Percentiles rank a stretch among this genome's conserved stretches.
Evolutionary conservation across 2,797 vertebrate genomes (phyloP).

Genomic region (Clarias fuscus): DNA sequence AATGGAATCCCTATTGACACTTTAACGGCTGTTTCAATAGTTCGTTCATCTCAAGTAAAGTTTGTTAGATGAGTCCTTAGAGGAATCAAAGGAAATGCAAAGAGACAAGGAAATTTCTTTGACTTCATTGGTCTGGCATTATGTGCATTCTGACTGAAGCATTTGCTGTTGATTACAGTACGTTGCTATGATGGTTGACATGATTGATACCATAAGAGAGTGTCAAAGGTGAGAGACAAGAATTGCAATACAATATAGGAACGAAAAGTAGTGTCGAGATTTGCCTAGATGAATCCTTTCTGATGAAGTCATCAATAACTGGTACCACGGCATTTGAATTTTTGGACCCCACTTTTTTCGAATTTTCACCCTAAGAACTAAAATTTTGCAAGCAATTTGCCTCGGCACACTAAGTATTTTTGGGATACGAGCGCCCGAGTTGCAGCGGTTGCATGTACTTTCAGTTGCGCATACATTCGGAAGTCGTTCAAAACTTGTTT

Average conservation of each 20-base stretch:
- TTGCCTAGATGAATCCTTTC: not conserved
- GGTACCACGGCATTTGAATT: too few species aligned
- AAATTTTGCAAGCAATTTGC: too few species aligned
- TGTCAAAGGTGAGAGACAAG: not conserved
- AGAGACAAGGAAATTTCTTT: conserved; percentile 20
- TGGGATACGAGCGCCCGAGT: too few species aligned
- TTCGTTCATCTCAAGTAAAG: not conserved
- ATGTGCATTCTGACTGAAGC: not conserved
- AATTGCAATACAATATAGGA: not conserved
- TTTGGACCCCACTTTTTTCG: too few species aligned
- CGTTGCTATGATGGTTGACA: not conserved
- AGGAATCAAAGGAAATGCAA: conserved; percentile 16
- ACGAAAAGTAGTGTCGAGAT: not conserved
- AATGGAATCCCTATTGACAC: not conserved
- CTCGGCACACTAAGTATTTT: too few species aligned
- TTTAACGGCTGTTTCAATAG: not conserved
- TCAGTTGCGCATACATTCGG: too few species aligned
- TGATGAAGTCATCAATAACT: not conserved
- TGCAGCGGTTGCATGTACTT: too few species aligned
- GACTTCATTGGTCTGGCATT: not conserved
- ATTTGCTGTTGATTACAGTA: not conserved
- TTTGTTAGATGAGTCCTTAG: conserved; percentile 1
- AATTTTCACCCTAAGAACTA: too few species aligned
- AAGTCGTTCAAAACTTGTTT: too few species aligned
- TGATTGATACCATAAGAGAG: not conserved